These are phyloP conservation scores for Papilio polyxenes DNA, from an alignment of 1,140 invertebrate genomes.

Conservation along the genomic window DNA sequence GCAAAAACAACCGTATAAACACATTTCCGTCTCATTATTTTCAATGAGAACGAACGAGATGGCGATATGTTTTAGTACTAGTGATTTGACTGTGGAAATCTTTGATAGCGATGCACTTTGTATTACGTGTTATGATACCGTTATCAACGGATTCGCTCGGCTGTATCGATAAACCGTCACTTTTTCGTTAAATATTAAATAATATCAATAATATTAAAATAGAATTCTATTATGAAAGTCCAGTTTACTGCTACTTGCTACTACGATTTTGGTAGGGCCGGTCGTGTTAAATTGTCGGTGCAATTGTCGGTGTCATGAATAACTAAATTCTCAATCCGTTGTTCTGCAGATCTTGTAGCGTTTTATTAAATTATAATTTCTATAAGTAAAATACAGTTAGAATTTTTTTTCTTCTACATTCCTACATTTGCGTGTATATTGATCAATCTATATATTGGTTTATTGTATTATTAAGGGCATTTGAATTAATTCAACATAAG, in stretches of 20 bases:
- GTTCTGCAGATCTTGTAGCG: too few relatives aligned
- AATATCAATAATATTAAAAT: background rate
- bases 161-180: constrained; percentile 12
- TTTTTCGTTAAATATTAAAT: constrained; percentile 19
- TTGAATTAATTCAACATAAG: background rate
- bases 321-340: background rate
- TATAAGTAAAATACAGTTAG: too few relatives aligned
- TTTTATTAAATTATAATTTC: too few relatives aligned
- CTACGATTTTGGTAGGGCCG: background rate
- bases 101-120: background rate
- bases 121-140: constrained; percentile 28
- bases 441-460: background rate
- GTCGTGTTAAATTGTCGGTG: background rate
- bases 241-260: background rate
- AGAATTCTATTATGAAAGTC: background rate
- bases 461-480: background rate
- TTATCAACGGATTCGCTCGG: constrained; percentile 8
- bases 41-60: background rate
- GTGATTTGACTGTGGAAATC: background rate
- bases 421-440: too few relatives aligned
- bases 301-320: background rate
- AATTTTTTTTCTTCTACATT: too few relatives aligned
- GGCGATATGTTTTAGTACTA: background rate
- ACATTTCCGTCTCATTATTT: background rate
- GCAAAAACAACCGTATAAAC: background rate